Base-by-base conservation (phyloP, 2,797 vertebrate genomes). In the Bryconaethiops microstoma region DNA sequence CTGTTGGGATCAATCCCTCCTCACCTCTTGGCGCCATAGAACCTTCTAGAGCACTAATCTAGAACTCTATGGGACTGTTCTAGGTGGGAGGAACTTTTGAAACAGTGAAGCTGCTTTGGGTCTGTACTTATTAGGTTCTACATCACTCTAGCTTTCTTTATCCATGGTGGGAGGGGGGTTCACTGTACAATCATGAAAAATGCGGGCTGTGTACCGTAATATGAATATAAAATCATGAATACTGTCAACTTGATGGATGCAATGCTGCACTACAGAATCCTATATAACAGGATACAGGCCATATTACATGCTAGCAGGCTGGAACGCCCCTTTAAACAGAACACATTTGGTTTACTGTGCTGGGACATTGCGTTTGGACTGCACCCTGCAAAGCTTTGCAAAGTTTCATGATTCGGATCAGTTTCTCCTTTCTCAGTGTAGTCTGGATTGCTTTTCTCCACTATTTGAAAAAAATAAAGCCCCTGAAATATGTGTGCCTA, bases 391-490 rank as follows among this genome's bases (percentile, higher is more conserved):
- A 82, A 78, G 77, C 78, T 84, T 84, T 83, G 83, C 57, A 17
- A 77, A 19, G 52, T 65, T 80, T 76, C 48, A 69, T 70, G 54
- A 54, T 82, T 50, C 59, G 63, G 23, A 42, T 69, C 57, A 69
- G 0, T 69, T 48, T 67, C 73, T 62, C 39, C 69, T 73, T 76
- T 78, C 45, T 72, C 70, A 84, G 77, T 86, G 84, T 87, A 87
- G 83, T 86, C 79, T 85, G 87, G 81, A 64, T 80, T 89, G 92
- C 89, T 93, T 92, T 92, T 76, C 76, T 86, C 86, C 88, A 81
- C 90, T 87, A 88, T 92, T 92, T 89, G 76, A 84, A 84, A 92
- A 84, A 92, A 94, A 95, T 94, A 94, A 95, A 94, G 90, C 89
- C 82, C 88, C 84, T 89, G 89, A 87, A 89, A 89, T 90, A 90